Evolutionary conservation across 2,888 invertebrate genomes (phyloP).

Genomic region (Saturnia pavonia): DNA sequence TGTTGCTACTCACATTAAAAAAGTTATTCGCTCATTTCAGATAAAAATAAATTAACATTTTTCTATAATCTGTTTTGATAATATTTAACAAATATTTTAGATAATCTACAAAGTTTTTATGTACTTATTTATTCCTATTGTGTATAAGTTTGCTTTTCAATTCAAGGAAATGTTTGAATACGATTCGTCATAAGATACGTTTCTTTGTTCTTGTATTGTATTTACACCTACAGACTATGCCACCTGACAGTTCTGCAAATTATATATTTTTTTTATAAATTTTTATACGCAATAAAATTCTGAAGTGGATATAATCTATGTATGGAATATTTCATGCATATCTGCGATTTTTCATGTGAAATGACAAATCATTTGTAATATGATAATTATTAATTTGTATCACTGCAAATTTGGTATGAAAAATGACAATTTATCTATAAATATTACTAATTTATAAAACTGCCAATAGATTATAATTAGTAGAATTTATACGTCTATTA

Average conservation of each 20-base stretch:
- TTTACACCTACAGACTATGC: background rate
- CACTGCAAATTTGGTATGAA: no score
- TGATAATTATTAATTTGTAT: no score
- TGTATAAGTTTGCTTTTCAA: background rate
- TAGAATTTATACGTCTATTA: no score
- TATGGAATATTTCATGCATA: no score
- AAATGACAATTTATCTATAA: no score
- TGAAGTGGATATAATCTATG: no score
- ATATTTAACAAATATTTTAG: background rate
- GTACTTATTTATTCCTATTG: background rate
- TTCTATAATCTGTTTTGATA: background rate
- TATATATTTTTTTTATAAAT: background rate
- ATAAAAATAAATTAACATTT: conserved; percentile 5
- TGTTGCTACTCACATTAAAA: no score
- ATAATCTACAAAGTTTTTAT: background rate
- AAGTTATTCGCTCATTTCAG: background rate
- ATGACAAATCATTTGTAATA: no score
- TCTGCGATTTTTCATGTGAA: no score
- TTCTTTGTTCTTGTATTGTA: background rate
- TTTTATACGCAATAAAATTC: background rate
- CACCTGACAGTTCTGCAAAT: background rate
- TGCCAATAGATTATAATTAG: no score
- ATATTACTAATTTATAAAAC: no score
- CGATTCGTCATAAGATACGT: background rate
- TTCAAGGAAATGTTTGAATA: conserved; percentile 2